Conservation (phyloP, 2,113 vertebrate genomes). For the Raphicerus campestris region DNA sequence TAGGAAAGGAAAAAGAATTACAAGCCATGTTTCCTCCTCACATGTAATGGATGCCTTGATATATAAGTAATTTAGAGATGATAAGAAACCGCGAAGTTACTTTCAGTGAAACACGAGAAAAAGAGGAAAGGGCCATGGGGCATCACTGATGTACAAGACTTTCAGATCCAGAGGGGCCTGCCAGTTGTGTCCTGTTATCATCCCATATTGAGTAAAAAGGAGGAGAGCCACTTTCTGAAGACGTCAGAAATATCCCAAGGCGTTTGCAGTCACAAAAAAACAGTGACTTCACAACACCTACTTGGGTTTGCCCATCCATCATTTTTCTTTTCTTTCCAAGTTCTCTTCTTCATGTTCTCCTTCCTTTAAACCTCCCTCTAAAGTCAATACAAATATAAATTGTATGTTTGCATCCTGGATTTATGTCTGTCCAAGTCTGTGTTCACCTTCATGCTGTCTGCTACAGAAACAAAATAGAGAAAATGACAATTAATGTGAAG, state of each 20-base stretch:
- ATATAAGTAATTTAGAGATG: neutral
- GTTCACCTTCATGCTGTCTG: neutral
- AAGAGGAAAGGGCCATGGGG: neutral
- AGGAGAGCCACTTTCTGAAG: neutral
- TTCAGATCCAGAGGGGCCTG: neutral
- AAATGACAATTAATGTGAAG: neutral
- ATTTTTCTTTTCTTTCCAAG: neutral
- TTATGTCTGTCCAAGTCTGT: neutral
- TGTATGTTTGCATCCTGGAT: neutral
- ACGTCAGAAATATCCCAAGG: neutral
- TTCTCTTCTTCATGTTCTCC: neutral
- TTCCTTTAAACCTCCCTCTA: neutral
- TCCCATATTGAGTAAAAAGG: neutral
- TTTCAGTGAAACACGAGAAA: neutral
- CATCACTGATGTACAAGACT: neutral
- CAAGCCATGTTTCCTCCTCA: neutral
- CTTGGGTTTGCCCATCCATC: neutral
- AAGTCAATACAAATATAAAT: neutral
- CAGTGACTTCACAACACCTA: neutral
- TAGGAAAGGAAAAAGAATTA: neutral
- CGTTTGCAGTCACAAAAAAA: neutral
- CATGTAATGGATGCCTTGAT: neutral
- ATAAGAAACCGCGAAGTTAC: neutral
- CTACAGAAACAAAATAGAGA: neutral
- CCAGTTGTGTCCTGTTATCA: neutral